Evolutionary conservation across 2,797 vertebrate species (phyloP).

Genomic region (Premnoplex brunnescens): DNA sequence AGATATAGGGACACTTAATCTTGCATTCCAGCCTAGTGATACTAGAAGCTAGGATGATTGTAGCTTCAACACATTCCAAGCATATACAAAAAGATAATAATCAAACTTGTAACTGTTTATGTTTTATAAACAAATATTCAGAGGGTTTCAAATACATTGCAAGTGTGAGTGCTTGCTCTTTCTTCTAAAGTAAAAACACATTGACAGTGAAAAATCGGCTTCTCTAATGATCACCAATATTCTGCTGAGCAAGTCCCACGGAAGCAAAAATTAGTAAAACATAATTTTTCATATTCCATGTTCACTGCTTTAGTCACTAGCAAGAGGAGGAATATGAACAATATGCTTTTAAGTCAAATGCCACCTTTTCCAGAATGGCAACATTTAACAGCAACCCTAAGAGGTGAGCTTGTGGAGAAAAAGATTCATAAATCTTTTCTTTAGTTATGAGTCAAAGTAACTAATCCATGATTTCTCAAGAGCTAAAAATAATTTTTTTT

Average conservation of each 20-base stretch:
- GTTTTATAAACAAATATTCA: neutral
- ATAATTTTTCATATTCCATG: neutral
- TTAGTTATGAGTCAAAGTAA: neutral
- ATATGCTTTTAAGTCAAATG: neutral
- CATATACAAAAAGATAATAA: neutral
- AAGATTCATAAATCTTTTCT: neutral
- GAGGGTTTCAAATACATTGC: neutral
- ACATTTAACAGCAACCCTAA: neutral
- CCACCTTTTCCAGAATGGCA: neutral
- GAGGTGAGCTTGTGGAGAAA: neutral
- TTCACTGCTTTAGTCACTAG: neutral
- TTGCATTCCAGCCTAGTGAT: neutral
- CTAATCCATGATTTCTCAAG: neutral
- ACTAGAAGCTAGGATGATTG: neutral
- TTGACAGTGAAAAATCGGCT: rapidly evolving
- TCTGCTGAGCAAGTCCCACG: neutral
- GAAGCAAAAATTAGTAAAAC: neutral
- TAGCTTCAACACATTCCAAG: neutral
- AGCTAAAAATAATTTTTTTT: neutral
- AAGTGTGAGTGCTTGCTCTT: rapidly evolving
- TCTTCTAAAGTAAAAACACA: neutral
- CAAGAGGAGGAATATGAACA: neutral
- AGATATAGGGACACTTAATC: neutral
- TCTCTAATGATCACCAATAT: neutral
- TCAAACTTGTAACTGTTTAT: neutral